Conservation (phyloP, 2,888 invertebrate species). For the Hyles lineata region DNA sequence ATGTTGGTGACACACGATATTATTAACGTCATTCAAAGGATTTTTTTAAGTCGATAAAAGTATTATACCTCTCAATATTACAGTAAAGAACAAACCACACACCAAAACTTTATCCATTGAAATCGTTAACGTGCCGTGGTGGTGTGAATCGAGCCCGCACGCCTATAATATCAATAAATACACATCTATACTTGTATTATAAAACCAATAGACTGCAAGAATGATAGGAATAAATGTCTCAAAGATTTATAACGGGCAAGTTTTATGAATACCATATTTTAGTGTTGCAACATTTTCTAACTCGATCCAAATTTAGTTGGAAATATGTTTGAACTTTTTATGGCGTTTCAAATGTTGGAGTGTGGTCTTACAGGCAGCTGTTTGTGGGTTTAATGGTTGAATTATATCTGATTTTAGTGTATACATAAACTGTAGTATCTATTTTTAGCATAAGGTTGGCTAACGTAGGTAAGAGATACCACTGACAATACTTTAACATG, state of each 20-base stretch:
- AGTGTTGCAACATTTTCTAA: conserved; percentile 23
- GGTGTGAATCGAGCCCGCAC: not conserved
- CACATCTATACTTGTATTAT: conserved; percentile 23
- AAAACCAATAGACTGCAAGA: conserved; percentile 24
- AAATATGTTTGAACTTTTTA: conserved; percentile 18
- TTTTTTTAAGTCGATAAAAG: too few species aligned
- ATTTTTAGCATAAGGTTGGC: too few species aligned
- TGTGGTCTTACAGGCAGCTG: conserved; percentile 5
- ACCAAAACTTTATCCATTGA: not conserved
- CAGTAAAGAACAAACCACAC: not conserved
- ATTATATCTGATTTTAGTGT: not conserved
- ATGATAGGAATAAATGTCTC: conserved; percentile 25
- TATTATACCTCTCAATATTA: not conserved
- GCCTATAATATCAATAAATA: conserved; percentile 18
- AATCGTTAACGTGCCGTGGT: conserved; percentile 1
- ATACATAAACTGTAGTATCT: not conserved
- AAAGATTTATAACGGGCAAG: conserved; percentile 14
- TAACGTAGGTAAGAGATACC: too few species aligned
- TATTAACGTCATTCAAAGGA: too few species aligned
- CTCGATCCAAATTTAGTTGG: conserved; percentile 24
- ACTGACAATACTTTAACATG: too few species aligned
- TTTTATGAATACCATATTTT: conserved; percentile 24
- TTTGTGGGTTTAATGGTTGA: not conserved
- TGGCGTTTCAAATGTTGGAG: not conserved
- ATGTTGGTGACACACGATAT: too few species aligned